Evolutionary conservation across 2,888 invertebrate genomes (phyloP).

Genomic region (Lasioglossum marginatum): DNA sequence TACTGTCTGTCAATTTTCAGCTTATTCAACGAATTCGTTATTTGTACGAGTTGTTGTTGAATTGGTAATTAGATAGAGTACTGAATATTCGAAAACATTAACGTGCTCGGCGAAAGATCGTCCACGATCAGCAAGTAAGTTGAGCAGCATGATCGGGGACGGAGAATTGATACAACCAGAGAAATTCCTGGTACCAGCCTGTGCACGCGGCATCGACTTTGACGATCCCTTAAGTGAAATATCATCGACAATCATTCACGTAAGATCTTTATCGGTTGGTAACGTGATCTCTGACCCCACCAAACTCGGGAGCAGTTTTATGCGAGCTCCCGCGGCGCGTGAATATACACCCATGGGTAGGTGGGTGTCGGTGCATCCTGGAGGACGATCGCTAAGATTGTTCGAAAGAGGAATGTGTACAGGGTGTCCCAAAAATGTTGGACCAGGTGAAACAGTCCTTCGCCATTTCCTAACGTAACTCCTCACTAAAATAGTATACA

Average conservation of each 20-base stretch:
- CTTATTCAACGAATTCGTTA: too few species aligned
- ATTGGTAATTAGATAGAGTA: background rate
- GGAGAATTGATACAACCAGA: conserved; percentile 21
- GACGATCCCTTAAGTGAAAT: conserved; percentile 78
- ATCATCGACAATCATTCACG: conserved; percentile 78
- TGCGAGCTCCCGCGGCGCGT: conserved; percentile 77
- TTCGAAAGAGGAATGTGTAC: conserved; percentile 77
- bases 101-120: background rate
- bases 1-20: too few species aligned
- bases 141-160: conserved; percentile 9
- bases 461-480: background rate
- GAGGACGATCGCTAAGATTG: conserved; percentile 65
- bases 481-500: background rate
- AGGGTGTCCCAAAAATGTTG: background rate
- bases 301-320: conserved; percentile 81
- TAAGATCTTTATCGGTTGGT: conserved; percentile 78
- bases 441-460: background rate
- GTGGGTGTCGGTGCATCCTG: conserved; percentile 51
- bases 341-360: conserved; percentile 67
- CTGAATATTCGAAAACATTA: background rate
- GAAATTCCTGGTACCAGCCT: conserved; percentile 49
- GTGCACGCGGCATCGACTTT: conserved; percentile 60
- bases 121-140: background rate
- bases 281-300: conserved; percentile 80
- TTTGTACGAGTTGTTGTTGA: too few species aligned